These are phyloP conservation scores for Pyrochroa serraticornis DNA, from an alignment of 2,888 invertebrate genomes.

Conservation along the genomic window DNA sequence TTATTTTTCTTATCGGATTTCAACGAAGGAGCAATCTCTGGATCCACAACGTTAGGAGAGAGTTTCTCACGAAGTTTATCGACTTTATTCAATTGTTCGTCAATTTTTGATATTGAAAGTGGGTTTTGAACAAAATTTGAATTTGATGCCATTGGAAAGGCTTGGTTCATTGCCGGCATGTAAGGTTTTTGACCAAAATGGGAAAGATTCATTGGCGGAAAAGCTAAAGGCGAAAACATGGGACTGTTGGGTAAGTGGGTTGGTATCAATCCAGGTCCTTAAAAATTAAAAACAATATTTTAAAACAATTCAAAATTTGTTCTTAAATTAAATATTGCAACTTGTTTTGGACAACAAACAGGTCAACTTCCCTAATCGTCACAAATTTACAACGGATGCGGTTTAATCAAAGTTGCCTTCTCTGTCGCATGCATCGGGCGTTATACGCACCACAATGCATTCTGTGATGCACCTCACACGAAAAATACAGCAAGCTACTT, in stretches of 20 bases:
- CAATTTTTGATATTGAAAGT: slow-evolving; percentile 11
- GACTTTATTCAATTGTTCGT: slow-evolving; percentile 7
- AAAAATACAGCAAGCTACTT: too few species aligned
- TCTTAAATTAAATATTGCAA: too few species aligned
- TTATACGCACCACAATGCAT: too few species aligned
- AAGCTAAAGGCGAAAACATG: slow-evolving; percentile 58
- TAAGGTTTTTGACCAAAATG: slow-evolving; percentile 65
- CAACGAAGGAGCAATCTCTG: slow-evolving; percentile 17
- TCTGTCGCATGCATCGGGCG: too few species aligned
- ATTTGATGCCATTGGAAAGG: slow-evolving; percentile 28
- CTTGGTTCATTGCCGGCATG: slow-evolving; percentile 47
- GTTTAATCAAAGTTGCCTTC: too few species aligned
- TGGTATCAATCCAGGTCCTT: slow-evolving; percentile 69
- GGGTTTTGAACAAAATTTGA: slow-evolving; percentile 17
- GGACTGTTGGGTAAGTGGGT: slow-evolving; percentile 62
- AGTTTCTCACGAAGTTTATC: slow-evolving; percentile 26
- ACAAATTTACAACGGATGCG: too few species aligned
- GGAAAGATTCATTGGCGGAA: slow-evolving; percentile 54
- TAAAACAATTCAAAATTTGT: background rate
- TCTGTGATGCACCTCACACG: too few species aligned
- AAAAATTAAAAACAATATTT: slow-evolving; percentile 21
- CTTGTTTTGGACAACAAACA: background rate
- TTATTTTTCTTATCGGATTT: slow-evolving; percentile 56
- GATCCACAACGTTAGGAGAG: slow-evolving; percentile 18
- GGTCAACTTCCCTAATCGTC: too few species aligned